These are phyloP conservation scores for Xestia ashworthii DNA, from an alignment of 2,888 invertebrate species.

Conservation along the genomic window DNA sequence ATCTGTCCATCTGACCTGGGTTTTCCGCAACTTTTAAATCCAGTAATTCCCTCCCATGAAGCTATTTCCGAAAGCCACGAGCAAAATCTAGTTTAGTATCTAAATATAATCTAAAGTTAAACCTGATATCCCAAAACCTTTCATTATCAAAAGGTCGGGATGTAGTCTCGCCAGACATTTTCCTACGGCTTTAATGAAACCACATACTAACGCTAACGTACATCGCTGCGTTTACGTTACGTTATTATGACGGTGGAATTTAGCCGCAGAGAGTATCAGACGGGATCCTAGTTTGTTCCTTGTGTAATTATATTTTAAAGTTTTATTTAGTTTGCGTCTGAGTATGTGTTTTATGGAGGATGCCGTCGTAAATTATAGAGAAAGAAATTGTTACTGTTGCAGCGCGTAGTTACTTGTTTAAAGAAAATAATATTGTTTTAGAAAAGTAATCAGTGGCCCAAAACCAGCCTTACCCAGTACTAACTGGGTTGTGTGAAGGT, in stretches of 20 bases:
- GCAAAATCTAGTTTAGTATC: background rate
- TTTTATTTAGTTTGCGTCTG: constrained; percentile 10
- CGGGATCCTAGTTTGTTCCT: constrained; percentile 28
- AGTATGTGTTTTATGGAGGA: constrained; percentile 18
- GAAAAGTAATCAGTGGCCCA: background rate
- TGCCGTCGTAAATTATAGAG: background rate
- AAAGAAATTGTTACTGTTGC: background rate
- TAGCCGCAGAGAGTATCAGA: constrained; percentile 42
- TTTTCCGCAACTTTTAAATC: background rate
- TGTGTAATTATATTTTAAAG: constrained; percentile 54
- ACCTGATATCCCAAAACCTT: constrained; percentile 55
- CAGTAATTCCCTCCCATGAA: background rate
- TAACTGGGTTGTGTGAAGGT: too few species aligned
- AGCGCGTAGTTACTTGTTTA: too few species aligned
- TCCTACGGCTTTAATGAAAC: constrained; percentile 80
- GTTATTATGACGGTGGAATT: constrained; percentile 74
- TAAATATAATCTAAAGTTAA: constrained; percentile 34
- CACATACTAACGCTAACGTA: constrained; percentile 75
- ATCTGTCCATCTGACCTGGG: background rate
- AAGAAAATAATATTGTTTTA: background rate
- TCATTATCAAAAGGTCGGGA: constrained; percentile 65
- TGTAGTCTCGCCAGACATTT: constrained; percentile 77
- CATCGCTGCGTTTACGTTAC: constrained; percentile 60
- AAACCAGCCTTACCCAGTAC: too few species aligned
- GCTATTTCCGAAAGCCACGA: background rate